These are phyloP conservation scores for Plagiodera versicolora DNA, from an alignment of 2,888 invertebrate species.

Conservation along the genomic window DNA sequence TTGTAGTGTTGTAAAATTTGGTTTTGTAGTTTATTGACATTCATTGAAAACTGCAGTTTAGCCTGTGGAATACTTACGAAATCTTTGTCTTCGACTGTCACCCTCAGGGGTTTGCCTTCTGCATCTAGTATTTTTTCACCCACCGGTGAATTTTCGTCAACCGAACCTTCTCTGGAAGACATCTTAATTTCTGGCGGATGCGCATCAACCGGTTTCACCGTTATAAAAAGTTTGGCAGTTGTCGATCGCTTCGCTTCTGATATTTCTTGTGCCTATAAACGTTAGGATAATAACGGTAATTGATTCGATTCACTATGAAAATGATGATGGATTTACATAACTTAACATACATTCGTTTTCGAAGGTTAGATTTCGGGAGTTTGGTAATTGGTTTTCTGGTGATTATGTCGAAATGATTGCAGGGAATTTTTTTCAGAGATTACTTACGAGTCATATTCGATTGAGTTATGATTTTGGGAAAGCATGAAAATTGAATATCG, in stretches of 20 bases:
- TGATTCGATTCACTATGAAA: background rate
- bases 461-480: too few species aligned
- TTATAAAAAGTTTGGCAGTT: constrained; percentile 78
- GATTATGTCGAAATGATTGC: too few species aligned
- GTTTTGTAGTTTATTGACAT: too few species aligned
- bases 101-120: constrained; percentile 66
- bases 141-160: constrained; percentile 82
- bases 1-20: too few species aligned
- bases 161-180: constrained; percentile 73
- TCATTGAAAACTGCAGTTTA: too few species aligned
- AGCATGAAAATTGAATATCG: too few species aligned
- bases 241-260: constrained; percentile 78
- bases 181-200: constrained; percentile 79
- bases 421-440: too few species aligned
- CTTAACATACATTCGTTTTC: background rate
- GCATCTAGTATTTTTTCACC: constrained; percentile 79
- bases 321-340: background rate
- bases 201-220: constrained; percentile 83
- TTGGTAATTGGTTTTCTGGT: too few species aligned
- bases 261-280: constrained; percentile 72
- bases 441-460: too few species aligned
- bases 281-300: background rate
- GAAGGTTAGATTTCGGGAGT: too few species aligned
- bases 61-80: constrained; percentile 70
- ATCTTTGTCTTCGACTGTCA: constrained; percentile 83